Conservation (phyloP, 2,797 vertebrate genomes). For the Bovichtus diacanthus region DNA sequence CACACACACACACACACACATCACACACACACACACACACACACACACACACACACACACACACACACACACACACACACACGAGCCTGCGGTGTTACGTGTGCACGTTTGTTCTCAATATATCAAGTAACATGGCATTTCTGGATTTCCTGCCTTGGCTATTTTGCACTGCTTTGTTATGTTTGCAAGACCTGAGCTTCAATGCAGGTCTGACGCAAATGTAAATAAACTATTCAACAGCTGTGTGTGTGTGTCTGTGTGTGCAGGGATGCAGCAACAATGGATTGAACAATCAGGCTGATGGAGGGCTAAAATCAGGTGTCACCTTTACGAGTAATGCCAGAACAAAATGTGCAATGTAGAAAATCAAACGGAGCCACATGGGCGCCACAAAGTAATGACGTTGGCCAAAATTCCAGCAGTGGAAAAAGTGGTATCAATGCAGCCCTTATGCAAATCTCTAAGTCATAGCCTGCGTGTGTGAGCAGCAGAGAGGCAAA, state of each 20-base stretch:
- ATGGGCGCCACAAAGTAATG: background rate
- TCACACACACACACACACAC: conserved; percentile 32
- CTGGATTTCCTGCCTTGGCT: conserved; percentile 42
- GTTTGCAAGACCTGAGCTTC: conserved; percentile 6
- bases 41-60: conserved; percentile 49
- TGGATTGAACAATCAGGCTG: conserved; percentile 32
- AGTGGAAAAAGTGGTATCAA: conserved; percentile 5
- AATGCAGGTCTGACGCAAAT: background rate
- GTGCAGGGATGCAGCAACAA: background rate
- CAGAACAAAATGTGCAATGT: background rate
- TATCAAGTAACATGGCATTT: conserved; percentile 67
- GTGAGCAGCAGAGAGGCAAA: background rate
- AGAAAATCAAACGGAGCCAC: background rate
- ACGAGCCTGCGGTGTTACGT: conserved; percentile 62
- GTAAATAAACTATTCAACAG: conserved; percentile 35
- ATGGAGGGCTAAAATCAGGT: conserved; percentile 34
- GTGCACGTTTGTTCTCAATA: conserved; percentile 58
- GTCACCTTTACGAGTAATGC: conserved; percentile 8
- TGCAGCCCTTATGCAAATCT: conserved; percentile 7
- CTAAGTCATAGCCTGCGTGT: background rate
- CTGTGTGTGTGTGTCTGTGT: background rate
- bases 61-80: conserved; percentile 55
- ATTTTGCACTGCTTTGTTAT: conserved; percentile 22
- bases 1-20: too few species aligned
- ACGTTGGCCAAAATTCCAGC: background rate